Evolutionary conservation across 2,113 vertebrate species (phyloP), one percentile per base, ranked within the genome.

Genomic region (Drymodes brunneopygia): DNA sequence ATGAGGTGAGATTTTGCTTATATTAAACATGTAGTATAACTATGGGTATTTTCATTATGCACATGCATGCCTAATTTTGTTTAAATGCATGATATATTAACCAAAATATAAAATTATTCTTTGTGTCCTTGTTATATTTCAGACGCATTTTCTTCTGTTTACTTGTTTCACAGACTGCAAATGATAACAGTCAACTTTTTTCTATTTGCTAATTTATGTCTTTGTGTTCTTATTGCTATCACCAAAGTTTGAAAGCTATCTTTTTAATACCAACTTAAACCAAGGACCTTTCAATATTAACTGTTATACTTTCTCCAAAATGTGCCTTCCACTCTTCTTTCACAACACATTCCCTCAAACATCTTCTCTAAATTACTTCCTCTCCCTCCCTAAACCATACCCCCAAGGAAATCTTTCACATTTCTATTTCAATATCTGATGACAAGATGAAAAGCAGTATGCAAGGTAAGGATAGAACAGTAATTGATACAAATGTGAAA

Each of bases 371-470:
- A 94, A 92, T 94, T 88, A 77, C 40, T 80, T 61, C 28, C 19
- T 36, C n/a, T 95, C 38, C 23, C 42, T 86, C 38, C 25, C 25
- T 33, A 88, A 33, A 40, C 53, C 33, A 42, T 65, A 70, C 8
- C 58, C 40, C 47, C 51, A 73, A 81, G 75, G 86, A 97, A 83
- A 42, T 38, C 40, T 77, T 97, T 75, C 66, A 67, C 16, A 22
- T 92, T 92, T 94, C 72, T 89, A 54, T 89, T 95, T 95, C 67
- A 77, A 21, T 85, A 88, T 74, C 77, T 62, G 64, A 54, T 62
- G 67, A 83, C 58, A 93, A 85, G 66, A 79, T 42, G 58, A 90
- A 93, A 94, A 86, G 64, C 38, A 62, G 42, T 38, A 70, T 58
- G 38, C 75, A 92, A 95, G 60, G 75, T 88, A 93, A 92, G 60